Evolutionary conservation across 2,113 vertebrate genomes (phyloP).

Genomic region (Pedetes capensis): DNA sequence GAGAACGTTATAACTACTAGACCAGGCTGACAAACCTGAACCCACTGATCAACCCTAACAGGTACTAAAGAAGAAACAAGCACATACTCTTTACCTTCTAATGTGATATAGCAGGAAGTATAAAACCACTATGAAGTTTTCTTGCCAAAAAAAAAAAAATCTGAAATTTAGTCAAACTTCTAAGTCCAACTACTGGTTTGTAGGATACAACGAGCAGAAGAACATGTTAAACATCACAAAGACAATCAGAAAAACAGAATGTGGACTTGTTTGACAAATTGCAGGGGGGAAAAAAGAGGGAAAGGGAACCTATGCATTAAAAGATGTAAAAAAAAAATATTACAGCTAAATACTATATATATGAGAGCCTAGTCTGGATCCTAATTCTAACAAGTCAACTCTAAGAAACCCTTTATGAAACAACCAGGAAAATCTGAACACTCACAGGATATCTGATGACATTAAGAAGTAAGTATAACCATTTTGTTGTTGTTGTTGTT

Average conservation of each 20-base stretch:
- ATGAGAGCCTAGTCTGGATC: background rate
- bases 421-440: no score
- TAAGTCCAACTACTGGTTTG: no score
- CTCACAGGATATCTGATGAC: no score
- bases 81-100: background rate
- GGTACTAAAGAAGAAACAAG: background rate
- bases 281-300: background rate
- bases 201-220: background rate
- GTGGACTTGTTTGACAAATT: background rate
- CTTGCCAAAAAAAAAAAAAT: background rate
- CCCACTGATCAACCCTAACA: background rate
- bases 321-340: background rate
- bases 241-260: background rate
- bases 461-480: no score
- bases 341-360: background rate
- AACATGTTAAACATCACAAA: background rate
- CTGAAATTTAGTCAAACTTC: no score
- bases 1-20: background rate
- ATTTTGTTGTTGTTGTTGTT: no score
- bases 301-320: background rate
- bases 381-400: constrained; percentile 1
- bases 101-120: background rate
- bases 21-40: background rate
- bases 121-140: background rate
- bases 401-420: no score